Evolutionary conservation across 2,888 invertebrate genomes (phyloP).

Genomic region (Anorthoa munda): DNA sequence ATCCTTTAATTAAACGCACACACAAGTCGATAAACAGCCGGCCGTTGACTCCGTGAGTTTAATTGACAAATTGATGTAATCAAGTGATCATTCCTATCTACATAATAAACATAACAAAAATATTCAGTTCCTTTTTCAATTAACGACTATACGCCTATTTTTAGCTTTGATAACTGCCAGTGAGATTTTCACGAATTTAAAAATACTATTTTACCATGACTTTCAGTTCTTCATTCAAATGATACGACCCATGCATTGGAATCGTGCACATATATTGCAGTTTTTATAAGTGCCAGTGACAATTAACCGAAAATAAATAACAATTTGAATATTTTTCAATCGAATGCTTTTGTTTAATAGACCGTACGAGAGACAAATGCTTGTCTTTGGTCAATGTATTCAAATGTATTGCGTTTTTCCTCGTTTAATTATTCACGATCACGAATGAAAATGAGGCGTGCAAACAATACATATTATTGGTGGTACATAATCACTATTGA

Average conservation of each 20-base stretch:
- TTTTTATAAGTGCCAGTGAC: neutral
- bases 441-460: constrained; percentile 23
- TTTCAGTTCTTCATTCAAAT: neutral
- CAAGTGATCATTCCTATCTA: neutral
- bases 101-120: neutral
- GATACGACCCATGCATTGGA: neutral
- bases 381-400: neutral
- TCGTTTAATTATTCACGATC: constrained; percentile 15
- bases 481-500: constrained; percentile 9
- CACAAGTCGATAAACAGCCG: constrained; percentile 2
- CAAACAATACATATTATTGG: neutral
- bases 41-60: constrained; percentile 25
- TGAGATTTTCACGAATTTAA: no score
- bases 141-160: neutral
- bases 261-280: neutral
- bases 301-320: neutral
- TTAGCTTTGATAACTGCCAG: no score
- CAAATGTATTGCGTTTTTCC: constrained; percentile 27
- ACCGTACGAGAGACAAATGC: constrained; percentile 1
- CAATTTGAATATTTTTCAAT: neutral
- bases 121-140: neutral
- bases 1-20: constrained; percentile 15
- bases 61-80: constrained; percentile 20
- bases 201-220: neutral
- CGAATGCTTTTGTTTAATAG: no score